Conservation (phyloP, 2,797 vertebrate genomes). For the Pampus argenteus region DNA sequence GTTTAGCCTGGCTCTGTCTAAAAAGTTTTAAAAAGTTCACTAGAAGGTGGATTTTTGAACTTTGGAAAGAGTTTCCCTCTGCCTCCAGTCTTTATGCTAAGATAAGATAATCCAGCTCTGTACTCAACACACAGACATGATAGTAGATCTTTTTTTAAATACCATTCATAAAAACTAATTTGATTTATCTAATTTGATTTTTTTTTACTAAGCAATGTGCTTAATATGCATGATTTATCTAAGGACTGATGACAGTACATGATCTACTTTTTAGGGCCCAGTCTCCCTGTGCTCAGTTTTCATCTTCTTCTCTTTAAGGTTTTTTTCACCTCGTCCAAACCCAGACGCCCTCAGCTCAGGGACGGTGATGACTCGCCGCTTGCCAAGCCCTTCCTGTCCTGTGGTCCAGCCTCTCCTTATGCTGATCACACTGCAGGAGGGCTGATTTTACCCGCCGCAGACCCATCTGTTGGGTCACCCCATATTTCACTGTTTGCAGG, state of each 20-base stretch:
- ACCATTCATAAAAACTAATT: too few species aligned
- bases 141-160: too few species aligned
- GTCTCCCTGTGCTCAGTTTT: background rate
- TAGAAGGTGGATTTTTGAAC: too few species aligned
- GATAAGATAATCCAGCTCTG: too few species aligned
- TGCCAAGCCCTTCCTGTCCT: background rate
- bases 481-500: background rate
- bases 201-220: too few species aligned
- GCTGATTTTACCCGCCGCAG: background rate
- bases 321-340: constrained; percentile 10
- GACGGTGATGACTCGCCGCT: background rate
- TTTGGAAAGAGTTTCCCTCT: too few species aligned
- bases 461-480: background rate
- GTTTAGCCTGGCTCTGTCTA: too few species aligned
- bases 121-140: too few species aligned
- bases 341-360: background rate
- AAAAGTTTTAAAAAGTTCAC: too few species aligned
- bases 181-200: too few species aligned
- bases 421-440: background rate
- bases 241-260: background rate
- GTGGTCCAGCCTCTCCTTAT: too few species aligned
- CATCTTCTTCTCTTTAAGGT: background rate
- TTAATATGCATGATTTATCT: background rate
- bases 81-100: too few species aligned
- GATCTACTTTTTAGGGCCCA: background rate